phyloP scores from a whole-genome alignment of 2,113 vertebrate species.

The Tenrec ecaudatus region DNA sequence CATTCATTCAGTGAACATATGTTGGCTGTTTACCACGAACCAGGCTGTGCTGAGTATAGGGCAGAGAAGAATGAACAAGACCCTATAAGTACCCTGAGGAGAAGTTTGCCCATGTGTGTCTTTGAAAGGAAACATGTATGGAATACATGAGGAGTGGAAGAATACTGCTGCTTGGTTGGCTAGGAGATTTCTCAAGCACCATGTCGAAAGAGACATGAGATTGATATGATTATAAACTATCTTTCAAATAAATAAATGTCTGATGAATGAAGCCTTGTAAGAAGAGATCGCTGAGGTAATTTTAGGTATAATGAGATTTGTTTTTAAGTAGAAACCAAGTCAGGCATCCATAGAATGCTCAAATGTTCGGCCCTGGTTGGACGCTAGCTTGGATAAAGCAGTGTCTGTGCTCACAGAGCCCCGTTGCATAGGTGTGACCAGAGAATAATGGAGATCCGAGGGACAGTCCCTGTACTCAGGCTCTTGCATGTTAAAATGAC shows the following conservation, averaged over 20 bases:
- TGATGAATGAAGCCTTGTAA: background rate
- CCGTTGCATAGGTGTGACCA: background rate
- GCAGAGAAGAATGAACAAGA: background rate
- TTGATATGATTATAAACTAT: background rate
- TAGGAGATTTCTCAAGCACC: background rate
- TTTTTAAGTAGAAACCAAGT: background rate
- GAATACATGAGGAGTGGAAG: background rate
- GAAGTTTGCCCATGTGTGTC: background rate
- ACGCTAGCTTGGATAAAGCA: background rate
- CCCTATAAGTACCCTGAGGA: background rate
- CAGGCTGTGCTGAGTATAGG: background rate
- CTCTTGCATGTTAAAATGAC: background rate
- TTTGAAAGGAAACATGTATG: conserved; percentile 18
- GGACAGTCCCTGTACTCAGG: background rate
- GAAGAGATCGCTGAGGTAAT: background rate
- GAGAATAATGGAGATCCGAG: background rate
- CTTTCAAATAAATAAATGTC: conserved; percentile 41
- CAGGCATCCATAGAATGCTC: background rate
- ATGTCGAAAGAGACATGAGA: background rate
- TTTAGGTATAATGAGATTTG: background rate
- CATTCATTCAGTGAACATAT: background rate
- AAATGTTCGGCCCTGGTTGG: background rate
- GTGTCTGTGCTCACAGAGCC: background rate
- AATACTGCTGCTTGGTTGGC: background rate
- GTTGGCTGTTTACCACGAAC: background rate